phyloP scores from a whole-genome alignment of 92 coral and sea anemone genomes.

The Galaxea fascicularis region DNA sequence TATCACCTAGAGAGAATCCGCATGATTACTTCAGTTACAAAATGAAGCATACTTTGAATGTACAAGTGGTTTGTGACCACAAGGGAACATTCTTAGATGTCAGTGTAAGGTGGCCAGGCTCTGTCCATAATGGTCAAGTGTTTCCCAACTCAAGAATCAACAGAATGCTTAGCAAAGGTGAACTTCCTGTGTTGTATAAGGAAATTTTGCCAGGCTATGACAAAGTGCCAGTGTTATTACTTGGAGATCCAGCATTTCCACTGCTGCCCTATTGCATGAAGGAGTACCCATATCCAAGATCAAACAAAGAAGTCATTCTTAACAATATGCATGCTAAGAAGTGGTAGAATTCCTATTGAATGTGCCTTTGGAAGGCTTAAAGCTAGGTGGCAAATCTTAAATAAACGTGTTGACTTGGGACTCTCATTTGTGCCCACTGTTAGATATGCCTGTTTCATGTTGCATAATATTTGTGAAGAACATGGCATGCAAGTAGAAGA shows the following conservation, averaged over 20 bases:
- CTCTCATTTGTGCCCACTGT: slow-evolving; percentile 47
- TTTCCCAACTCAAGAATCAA: slow-evolving; percentile 59
- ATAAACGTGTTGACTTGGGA: slow-evolving; percentile 44
- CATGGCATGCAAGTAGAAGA: slow-evolving; percentile 32
- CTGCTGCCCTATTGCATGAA: slow-evolving; percentile 69
- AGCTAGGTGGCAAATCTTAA: slow-evolving; percentile 67
- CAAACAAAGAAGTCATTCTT: slow-evolving; percentile 55
- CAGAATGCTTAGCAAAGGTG: slow-evolving; percentile 46
- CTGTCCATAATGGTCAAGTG: slow-evolving; percentile 69
- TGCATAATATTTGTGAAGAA: slow-evolving; percentile 64
- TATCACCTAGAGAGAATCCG: slow-evolving; percentile 55
- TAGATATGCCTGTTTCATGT: slow-evolving; percentile 62
- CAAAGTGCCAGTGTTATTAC: slow-evolving; percentile 58
- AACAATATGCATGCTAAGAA: slow-evolving; percentile 62
- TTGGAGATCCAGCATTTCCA: slow-evolving; percentile 74
- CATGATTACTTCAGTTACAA: slow-evolving; percentile 68
- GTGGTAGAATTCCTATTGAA: slow-evolving; percentile 62
- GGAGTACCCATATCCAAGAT: slow-evolving; percentile 51
- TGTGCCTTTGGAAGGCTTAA: slow-evolving; percentile 68
- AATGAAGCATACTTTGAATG: slow-evolving; percentile 62
- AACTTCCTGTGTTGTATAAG: slow-evolving; percentile 53
- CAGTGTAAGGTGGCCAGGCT: slow-evolving; percentile 69
- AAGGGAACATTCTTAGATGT: slow-evolving; percentile 61
- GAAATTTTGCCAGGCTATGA: slow-evolving; percentile 56
- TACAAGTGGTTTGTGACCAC: slow-evolving; percentile 67